Base-by-base conservation (phyloP, 2,113 vertebrate species). In the Neogale vison region DNA sequence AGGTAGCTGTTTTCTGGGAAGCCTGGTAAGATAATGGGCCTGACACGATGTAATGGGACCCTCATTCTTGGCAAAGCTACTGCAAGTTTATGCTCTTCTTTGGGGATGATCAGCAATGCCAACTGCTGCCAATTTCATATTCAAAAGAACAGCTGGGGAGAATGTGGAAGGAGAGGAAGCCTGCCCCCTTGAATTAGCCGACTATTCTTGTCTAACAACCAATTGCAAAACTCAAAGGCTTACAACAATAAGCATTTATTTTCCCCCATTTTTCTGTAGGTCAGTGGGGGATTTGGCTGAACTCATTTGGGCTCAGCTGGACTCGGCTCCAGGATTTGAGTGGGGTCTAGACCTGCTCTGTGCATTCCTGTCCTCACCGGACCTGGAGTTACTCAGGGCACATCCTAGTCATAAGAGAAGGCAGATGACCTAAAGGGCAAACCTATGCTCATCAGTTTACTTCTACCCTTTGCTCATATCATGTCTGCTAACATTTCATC, bases 331-430 rank as follows among this genome's bases (percentile, higher is more conserved):
- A 24, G 1, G 21, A 4, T 45, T 6, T 3, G 26, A 24, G 1
- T 3, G 23, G n/a, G 34, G 11, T 71, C 12, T 47, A 52, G 77
- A 45, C n/a, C 82, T 26, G 26, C 21, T 18, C 23, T 14, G 10
- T 3, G 42, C 4, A 12, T 3, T 50, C 47, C 4, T 9, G 1
- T 39, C 31, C 34, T 63, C 7, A 0, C 1, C 6, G 24, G 63
- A 42, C 50, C 57, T 34, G 14, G 31, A 15, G 63, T 10, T 8
- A 3, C 15, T 29, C 45, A 15, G 50, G 34, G 45, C 39, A 9
- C 12, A 0, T n/a, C 74, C 45, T 7, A 10, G 7, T 77, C 82
- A 42, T 3, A 10, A 7, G 10, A 55, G n/a, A 18, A 63, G 42
- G 50, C 39, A 39, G 59, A 12, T 36, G 77, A 65, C 17, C 61